Conservation (phyloP, 2,797 vertebrate species). For the Sebastes iracundus region DNA sequence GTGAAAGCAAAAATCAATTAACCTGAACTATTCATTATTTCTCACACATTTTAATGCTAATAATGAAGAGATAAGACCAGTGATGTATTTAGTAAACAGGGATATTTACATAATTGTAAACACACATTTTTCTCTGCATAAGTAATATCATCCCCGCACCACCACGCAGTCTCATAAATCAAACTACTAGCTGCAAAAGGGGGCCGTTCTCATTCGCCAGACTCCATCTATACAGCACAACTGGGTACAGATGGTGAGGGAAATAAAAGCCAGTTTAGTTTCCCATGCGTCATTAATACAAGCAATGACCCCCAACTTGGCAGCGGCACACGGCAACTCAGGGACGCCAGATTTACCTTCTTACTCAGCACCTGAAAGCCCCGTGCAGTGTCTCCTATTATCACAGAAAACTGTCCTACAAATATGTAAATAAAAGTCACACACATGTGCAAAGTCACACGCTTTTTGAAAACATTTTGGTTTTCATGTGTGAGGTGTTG, state of each 20-base stretch:
- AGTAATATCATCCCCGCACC: neutral
- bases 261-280: slow-evolving; percentile 67
- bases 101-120: slow-evolving; percentile 34
- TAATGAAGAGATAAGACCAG: slow-evolving; percentile 1
- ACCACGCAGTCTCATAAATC: slow-evolving; percentile 51
- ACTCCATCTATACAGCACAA: slow-evolving; percentile 41
- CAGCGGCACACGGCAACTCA: slow-evolving; percentile 30
- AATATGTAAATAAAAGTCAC: neutral
- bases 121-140: slow-evolving; percentile 10
- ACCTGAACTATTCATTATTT: neutral
- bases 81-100: slow-evolving; percentile 5
- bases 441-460: neutral
- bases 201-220: slow-evolving; percentile 19
- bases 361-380: slow-evolving; percentile 48
- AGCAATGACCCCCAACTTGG: slow-evolving; percentile 65
- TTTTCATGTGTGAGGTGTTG: neutral
- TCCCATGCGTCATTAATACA: slow-evolving; percentile 68
- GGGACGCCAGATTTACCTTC: slow-evolving; percentile 41
- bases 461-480: neutral
- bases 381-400: neutral
- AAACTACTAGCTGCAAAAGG: slow-evolving; percentile 26
- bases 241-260: slow-evolving; percentile 64
- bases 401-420: neutral
- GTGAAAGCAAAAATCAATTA: neutral
- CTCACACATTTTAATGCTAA: neutral